Conservation (phyloP, 2,113 vertebrate genomes). For the Bombycilla garrulus region DNA sequence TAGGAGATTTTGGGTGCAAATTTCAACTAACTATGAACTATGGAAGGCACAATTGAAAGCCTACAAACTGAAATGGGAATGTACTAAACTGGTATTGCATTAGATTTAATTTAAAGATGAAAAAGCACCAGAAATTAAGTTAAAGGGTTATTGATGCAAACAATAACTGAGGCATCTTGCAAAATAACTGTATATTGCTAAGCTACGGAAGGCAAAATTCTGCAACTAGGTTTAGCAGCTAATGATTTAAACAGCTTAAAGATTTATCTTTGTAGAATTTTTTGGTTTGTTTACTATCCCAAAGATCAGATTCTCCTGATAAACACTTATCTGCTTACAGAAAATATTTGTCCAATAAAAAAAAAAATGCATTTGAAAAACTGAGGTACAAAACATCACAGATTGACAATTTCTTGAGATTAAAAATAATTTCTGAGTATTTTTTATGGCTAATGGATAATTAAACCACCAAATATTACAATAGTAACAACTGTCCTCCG, state of each 20-base stretch:
- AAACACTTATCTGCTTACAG: not conserved
- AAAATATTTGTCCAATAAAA: not conserved
- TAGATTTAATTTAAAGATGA: conserved; percentile 67
- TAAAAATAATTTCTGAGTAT: not conserved
- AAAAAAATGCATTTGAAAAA: not conserved
- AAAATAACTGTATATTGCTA: conserved; percentile 39
- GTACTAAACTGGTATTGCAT: conserved; percentile 57
- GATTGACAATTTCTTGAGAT: not conserved
- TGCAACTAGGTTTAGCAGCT: conserved; percentile 18
- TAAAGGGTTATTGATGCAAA: conserved; percentile 58
- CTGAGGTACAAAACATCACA: not conserved
- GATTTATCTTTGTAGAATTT: not conserved
- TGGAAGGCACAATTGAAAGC: conserved; percentile 49
- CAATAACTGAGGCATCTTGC: conserved; percentile 25
- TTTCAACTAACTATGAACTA: conserved; percentile 10
- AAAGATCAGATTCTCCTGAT: not conserved
- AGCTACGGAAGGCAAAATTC: conserved; percentile 40
- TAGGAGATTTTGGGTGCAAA: not conserved
- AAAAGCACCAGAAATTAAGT: conserved; percentile 55
- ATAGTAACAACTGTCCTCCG: not conserved
- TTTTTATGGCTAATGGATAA: not conserved
- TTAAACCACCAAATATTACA: not conserved
- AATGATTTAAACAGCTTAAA: not conserved
- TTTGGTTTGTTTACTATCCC: not conserved
- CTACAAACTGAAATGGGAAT: conserved; percentile 55